Percentiles rank a stretch among this genome's conserved stretches.
phyloP scores from a whole-genome alignment of 2,797 vertebrate genomes.

The Sternotherus odoratus region DNA sequence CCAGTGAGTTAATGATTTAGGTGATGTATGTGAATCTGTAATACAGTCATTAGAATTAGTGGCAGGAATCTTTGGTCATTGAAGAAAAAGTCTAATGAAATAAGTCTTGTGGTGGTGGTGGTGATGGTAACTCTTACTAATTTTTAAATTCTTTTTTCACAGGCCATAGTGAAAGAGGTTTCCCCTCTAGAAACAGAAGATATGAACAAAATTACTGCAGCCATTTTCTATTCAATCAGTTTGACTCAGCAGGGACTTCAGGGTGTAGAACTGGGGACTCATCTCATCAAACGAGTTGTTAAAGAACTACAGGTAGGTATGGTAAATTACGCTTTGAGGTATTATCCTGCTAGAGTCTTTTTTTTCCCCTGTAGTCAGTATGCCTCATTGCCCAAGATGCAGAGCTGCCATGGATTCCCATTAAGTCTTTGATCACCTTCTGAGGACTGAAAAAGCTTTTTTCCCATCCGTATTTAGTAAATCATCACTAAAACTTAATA shows the following conservation, averaged over 20 bases:
- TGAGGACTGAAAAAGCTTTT: neutral
- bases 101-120: neutral
- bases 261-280: conserved; percentile 94
- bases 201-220: conserved; percentile 86
- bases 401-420: neutral
- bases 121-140: neutral
- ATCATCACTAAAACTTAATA: neutral
- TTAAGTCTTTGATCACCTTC: neutral
- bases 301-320: conserved; percentile 91
- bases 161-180: conserved; percentile 93
- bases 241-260: conserved; percentile 94
- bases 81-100: neutral
- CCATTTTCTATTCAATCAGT: conserved; percentile 97
- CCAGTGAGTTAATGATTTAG: neutral
- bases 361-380: neutral
- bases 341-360: neutral
- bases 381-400: neutral
- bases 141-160: conserved; percentile 2
- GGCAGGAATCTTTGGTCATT: neutral
- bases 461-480: neutral
- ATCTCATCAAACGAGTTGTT: conserved; percentile 95
- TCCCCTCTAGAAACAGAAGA: conserved; percentile 86
- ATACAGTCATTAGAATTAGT: neutral
- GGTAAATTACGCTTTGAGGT: neutral
- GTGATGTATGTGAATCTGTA: neutral